A percentile compares a stretch with the other conserved stretches of the same genome.
Conservation (phyloP, 1,140 invertebrate genomes). For the Neuroterus valhalla region DNA sequence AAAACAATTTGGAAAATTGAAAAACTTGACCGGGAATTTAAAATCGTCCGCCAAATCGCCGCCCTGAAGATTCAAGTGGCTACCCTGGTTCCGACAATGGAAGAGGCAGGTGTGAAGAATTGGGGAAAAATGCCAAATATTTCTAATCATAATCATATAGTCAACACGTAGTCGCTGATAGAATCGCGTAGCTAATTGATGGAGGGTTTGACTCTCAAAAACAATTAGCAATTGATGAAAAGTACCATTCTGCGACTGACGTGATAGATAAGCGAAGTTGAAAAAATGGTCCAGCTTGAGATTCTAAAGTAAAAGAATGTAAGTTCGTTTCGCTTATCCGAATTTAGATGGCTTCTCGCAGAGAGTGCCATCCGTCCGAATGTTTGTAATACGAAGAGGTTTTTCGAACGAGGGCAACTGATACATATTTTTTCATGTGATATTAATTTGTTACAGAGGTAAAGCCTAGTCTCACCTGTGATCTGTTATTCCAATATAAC, state of each 20-base stretch:
- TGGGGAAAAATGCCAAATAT: constrained; percentile 54
- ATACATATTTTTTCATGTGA: constrained; percentile 71
- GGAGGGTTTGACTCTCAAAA: not conserved
- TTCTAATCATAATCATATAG: constrained; percentile 56
- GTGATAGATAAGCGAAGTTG: constrained; percentile 9
- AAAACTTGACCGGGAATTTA: no score
- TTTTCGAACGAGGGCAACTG: constrained; percentile 55
- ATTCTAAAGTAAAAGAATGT: not conserved
- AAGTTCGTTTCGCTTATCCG: constrained; percentile 29
- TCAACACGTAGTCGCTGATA: constrained; percentile 54
- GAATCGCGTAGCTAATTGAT: constrained; percentile 38
- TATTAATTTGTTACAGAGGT: constrained; percentile 68
- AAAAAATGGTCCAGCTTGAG: constrained; percentile 3
- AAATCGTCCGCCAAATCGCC: not conserved
- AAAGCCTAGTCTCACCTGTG: constrained; percentile 67
- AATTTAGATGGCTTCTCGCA: constrained; percentile 52
- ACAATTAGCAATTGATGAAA: constrained; percentile 13
- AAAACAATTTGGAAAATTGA: not conserved
- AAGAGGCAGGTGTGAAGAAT: not conserved
- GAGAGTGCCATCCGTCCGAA: constrained; percentile 58
- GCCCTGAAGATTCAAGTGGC: not conserved
- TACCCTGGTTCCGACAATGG: not conserved
- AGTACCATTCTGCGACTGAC: not conserved
- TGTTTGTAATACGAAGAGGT: constrained; percentile 52
- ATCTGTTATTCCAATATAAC: constrained; percentile 63